These are phyloP conservation scores for Cryptus armator DNA, from an alignment of 2,888 invertebrate species.

Conservation along the genomic window DNA sequence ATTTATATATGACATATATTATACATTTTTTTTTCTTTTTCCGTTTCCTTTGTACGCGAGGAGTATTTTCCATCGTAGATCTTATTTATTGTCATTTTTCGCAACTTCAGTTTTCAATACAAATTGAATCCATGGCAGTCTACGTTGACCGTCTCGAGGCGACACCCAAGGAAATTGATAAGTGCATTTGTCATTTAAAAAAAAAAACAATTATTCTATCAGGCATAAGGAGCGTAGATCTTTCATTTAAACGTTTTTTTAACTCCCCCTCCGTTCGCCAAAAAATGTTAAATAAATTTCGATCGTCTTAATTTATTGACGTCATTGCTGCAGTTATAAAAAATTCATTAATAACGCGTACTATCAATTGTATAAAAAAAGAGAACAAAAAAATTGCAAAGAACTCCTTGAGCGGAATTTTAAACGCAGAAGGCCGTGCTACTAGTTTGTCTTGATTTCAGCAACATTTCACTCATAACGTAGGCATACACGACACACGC, in stretches of 20 bases:
- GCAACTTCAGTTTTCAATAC: constrained; percentile 71
- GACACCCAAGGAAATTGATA: constrained; percentile 40
- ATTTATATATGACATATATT: not conserved
- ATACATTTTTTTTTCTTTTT: constrained; percentile 56
- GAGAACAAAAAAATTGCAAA: constrained; percentile 42
- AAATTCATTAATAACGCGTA: constrained; percentile 6
- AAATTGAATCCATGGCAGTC: constrained; percentile 73
- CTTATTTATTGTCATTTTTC: constrained; percentile 79
- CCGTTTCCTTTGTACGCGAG: constrained; percentile 71
- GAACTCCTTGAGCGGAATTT: constrained; percentile 43
- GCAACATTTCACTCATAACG: constrained; percentile 79
- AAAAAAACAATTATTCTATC: constrained; percentile 24
- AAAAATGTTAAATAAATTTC: constrained; percentile 17
- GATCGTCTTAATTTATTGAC: constrained; percentile 37
- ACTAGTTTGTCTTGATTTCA: constrained; percentile 76
- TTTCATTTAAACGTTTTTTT: constrained; percentile 19
- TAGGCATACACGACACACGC: constrained; percentile 74
- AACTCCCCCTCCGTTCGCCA: constrained; percentile 9
- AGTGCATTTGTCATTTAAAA: constrained; percentile 21
- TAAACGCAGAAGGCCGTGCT: constrained; percentile 75
- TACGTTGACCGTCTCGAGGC: constrained; percentile 65
- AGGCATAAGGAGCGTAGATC: constrained; percentile 15
- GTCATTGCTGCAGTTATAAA: constrained; percentile 35
- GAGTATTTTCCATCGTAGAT: constrained; percentile 73
- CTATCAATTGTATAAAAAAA: constrained; percentile 4